phyloP scores from a whole-genome alignment of 2,888 invertebrate genomes.

The Dorcus parallelipipedus region DNA sequence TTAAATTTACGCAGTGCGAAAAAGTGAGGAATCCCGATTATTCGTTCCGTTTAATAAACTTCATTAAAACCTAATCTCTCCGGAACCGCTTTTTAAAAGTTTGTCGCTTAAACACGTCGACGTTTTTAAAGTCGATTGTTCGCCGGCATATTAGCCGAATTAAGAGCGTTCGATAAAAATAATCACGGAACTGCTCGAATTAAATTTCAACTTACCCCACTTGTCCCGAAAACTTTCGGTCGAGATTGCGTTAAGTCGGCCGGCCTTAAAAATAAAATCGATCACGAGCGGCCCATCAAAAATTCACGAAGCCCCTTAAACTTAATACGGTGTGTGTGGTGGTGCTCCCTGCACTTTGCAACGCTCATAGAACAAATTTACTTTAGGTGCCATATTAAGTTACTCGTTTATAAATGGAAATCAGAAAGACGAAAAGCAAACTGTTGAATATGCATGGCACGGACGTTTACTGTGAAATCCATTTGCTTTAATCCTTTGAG shows the following conservation, averaged over 20 bases:
- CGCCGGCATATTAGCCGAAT: too few relatives aligned
- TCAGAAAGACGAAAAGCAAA: slow-evolving; percentile 29
- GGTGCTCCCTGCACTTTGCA: neutral
- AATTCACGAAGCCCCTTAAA: neutral
- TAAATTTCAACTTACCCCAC: too few relatives aligned
- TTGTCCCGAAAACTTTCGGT: too few relatives aligned
- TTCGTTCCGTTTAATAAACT: too few relatives aligned
- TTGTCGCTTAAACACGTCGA: too few relatives aligned
- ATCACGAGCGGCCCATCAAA: neutral
- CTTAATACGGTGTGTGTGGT: neutral
- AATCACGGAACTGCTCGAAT: too few relatives aligned
- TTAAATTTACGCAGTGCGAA: too few relatives aligned
- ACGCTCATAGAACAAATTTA: neutral
- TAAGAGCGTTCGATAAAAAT: too few relatives aligned
- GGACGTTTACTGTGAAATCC: slow-evolving; percentile 32
- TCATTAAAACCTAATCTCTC: too few relatives aligned
- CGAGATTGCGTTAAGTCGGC: neutral
- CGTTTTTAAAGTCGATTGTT: too few relatives aligned
- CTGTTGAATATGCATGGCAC: slow-evolving; percentile 36
- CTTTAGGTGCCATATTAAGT: neutral
- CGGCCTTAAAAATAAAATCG: neutral
- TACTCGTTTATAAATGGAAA: slow-evolving; percentile 2
- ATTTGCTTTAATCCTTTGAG: slow-evolving; percentile 41
- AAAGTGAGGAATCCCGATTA: too few relatives aligned
- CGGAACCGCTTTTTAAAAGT: too few relatives aligned